Conservation (phyloP, 2,888 invertebrate species). For the Orthosia gothica region DNA sequence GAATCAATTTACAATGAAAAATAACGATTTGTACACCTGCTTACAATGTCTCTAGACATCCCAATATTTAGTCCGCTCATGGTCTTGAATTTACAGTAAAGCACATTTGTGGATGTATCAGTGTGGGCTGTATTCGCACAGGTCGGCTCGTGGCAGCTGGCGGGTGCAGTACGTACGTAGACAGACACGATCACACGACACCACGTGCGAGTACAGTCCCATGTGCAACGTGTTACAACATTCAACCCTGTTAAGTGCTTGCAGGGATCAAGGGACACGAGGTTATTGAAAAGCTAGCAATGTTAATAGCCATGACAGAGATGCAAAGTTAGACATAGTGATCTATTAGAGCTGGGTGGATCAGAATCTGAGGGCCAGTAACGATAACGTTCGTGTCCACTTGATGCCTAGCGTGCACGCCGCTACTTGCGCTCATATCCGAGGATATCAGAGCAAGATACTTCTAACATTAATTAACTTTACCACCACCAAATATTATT, state of each 20-base stretch:
- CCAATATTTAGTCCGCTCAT: constrained; percentile 88
- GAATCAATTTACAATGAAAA: constrained; percentile 88
- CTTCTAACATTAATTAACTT: constrained; percentile 82
- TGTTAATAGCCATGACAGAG: constrained; percentile 83
- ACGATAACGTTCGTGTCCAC: constrained; percentile 87
- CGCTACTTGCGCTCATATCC: constrained; percentile 81
- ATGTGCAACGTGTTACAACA: constrained; percentile 87
- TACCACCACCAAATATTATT: constrained; percentile 97
- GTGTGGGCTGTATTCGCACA: constrained; percentile 78
- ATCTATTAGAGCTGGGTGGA: constrained; percentile 77
- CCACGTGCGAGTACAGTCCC: constrained; percentile 81
- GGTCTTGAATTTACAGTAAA: constrained; percentile 82
- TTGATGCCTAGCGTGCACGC: constrained; percentile 85
- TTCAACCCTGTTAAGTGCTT: constrained; percentile 89
- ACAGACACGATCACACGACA: constrained; percentile 33
- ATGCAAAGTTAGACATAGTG: constrained; percentile 83
- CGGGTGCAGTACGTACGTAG: constrained; percentile 57
- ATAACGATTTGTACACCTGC: constrained; percentile 90
- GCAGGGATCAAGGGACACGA: constrained; percentile 90
- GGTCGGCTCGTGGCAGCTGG: constrained; percentile 44
- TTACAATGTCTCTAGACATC: constrained; percentile 85
- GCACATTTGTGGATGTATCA: constrained; percentile 79
- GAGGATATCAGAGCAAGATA: constrained; percentile 78
- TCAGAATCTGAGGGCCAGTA: constrained; percentile 74
- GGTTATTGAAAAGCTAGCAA: constrained; percentile 85